Evolutionary conservation across 2,888 invertebrate genomes (phyloP).

Genomic region (Seira musarum): DNA sequence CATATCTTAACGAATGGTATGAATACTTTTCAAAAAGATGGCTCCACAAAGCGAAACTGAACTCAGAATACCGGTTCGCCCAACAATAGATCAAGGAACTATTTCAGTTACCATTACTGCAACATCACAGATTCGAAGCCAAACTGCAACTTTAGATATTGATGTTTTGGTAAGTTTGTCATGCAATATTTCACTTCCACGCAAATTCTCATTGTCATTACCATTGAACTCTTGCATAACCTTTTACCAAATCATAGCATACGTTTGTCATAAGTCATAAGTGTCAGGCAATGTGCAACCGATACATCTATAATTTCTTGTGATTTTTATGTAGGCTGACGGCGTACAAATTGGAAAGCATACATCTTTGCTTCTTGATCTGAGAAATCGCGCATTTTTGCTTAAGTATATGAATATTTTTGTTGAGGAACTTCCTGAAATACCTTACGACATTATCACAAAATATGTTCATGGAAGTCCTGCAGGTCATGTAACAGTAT

Average conservation of each 20-base stretch:
- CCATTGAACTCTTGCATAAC: no score
- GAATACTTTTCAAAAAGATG: constrained; percentile 67
- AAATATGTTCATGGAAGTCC: constrained; percentile 76
- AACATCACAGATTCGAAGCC: constrained; percentile 74
- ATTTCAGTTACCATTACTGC: constrained; percentile 74
- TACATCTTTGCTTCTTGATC: constrained; percentile 75
- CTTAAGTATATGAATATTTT: constrained; percentile 75
- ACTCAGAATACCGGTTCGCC: constrained; percentile 75
- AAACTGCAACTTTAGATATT: constrained; percentile 70
- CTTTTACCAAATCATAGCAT: no score
- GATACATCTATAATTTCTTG: background rate
- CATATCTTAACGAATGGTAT: no score
- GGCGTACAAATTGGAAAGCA: constrained; percentile 75
- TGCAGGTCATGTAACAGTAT: constrained; percentile 73
- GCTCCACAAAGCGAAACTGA: constrained; percentile 70
- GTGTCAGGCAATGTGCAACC: no score
- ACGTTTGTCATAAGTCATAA: no score
- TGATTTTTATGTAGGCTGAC: constrained; percentile 72
- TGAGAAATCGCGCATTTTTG: constrained; percentile 74
- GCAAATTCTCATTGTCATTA: background rate
- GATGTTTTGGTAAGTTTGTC: constrained; percentile 71
- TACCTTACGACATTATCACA: constrained; percentile 74
- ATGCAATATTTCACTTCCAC: no score
- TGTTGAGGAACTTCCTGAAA: constrained; percentile 75
- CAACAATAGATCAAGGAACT: constrained; percentile 73